phyloP scores from a whole-genome alignment of 2,888 invertebrate genomes.

The Gymnosoma rotundatum region DNA sequence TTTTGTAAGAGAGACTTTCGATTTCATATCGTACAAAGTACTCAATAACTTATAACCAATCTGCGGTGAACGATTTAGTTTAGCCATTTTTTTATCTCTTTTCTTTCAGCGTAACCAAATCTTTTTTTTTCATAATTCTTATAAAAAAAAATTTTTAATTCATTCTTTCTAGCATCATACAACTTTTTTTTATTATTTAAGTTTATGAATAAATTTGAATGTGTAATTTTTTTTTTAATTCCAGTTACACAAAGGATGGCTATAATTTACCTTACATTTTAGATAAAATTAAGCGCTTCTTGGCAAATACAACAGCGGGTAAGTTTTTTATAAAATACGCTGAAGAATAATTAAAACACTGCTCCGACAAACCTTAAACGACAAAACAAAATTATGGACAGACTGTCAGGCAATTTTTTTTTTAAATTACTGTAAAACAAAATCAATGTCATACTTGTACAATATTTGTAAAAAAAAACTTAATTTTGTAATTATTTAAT shows the following conservation, averaged over 20 bases:
- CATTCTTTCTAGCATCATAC: no score
- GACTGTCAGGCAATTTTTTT: slow-evolving; percentile 31
- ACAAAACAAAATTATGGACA: slow-evolving; percentile 34
- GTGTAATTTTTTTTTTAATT: slow-evolving; percentile 36
- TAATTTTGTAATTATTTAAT: not conserved
- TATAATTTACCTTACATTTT: slow-evolving; percentile 82
- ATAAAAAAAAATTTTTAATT: no score
- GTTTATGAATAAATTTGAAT: not conserved
- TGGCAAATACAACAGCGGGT: slow-evolving; percentile 82
- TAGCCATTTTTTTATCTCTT: no score
- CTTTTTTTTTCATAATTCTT: no score
- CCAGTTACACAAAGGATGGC: slow-evolving; percentile 81
- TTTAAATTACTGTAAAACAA: slow-evolving; percentile 44
- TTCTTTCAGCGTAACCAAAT: no score
- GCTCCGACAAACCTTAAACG: slow-evolving; percentile 74
- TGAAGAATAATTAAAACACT: slow-evolving; percentile 66
- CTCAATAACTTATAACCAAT: no score
- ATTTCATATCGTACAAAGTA: no score
- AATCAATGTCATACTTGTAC: slow-evolving; percentile 32
- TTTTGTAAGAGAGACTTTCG: no score
- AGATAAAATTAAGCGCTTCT: slow-evolving; percentile 82
- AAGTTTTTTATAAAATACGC: slow-evolving; percentile 72
- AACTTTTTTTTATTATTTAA: no score
- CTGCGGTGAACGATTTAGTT: no score
- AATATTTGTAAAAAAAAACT: slow-evolving; percentile 26